phyloP scores from a whole-genome alignment of 2,113 vertebrate species.

The Ctenodactylus gundi region DNA sequence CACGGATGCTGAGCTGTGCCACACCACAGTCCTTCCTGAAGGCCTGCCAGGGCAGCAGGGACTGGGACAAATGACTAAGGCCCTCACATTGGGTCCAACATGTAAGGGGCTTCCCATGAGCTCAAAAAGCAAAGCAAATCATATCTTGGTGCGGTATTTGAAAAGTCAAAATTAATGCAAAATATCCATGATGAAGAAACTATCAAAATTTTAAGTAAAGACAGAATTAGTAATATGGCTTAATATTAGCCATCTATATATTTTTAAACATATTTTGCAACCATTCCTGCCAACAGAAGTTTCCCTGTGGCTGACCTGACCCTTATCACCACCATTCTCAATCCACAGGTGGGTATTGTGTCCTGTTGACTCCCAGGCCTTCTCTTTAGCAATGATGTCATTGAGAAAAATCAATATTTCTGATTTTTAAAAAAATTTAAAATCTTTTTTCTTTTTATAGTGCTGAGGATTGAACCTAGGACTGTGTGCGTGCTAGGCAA shows the following conservation, averaged over 20 bases:
- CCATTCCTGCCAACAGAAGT: background rate
- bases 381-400: background rate
- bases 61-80: background rate
- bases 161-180: background rate
- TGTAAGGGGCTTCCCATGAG: background rate
- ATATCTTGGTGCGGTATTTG: background rate
- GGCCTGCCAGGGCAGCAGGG: background rate
- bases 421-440: too few species aligned
- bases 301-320: background rate
- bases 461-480: background rate
- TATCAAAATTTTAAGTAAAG: background rate
- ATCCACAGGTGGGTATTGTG: background rate
- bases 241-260: background rate
- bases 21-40: background rate
- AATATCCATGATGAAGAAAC: background rate
- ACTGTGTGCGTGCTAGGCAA: background rate
- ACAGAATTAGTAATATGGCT: background rate
- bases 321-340: background rate
- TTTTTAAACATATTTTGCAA: background rate
- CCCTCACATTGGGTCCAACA: background rate
- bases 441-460: background rate
- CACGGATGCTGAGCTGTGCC: background rate
- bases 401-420: background rate
- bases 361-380: background rate
- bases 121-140: background rate